Base-by-base conservation (phyloP, 2,888 invertebrate genomes). In the Trachelus iudaicus region DNA sequence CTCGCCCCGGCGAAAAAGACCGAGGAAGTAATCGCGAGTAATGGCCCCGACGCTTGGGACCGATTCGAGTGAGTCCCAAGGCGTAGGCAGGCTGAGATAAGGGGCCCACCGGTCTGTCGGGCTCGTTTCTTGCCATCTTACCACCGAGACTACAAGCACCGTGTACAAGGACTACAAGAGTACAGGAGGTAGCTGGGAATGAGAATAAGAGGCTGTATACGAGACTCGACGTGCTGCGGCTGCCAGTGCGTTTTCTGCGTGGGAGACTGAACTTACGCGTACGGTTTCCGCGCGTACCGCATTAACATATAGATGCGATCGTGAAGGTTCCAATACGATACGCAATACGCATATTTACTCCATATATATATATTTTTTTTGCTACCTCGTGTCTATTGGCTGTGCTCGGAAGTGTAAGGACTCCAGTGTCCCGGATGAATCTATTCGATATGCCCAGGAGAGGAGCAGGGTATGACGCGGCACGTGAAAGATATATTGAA, bases 261-360 rank as follows among this genome's bases (percentile, higher is more conserved):
- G 75, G 79, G 78, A 75, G 56, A 79, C 83, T 82, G 84, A 83
- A 87, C 82, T 87, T 86, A 86, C 86, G 86, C 85, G 85, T 80
- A 76, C 82, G 83, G 83, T 82, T 83, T 56, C 23, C 56, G 23
- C 56, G 83, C 83, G 81, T 79, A 76, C 81, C 79, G 82, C 86
- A 89, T 89, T 89, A 89, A 89, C 89, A 88, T 89, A 89, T 88
- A 89, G 89, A 89, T 88, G 87, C 88, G 87, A 86, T 89, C 83
- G 23, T 56, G 56, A 56, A 56, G 56, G 6, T 56, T 56, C 23
- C 56, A 56, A 56, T 56, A 23, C 56, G 56, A 56, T 56, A 56
- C 56, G 23, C 56, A 56, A 56, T 56, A 56, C 56, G 56, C 56
- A 56, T 56, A 23, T 56, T 56, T 9, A 56, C 56, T 56, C 56